Evolutionary conservation across 2,113 vertebrate species (phyloP).

Genomic region (Gila orcuttii): DNA sequence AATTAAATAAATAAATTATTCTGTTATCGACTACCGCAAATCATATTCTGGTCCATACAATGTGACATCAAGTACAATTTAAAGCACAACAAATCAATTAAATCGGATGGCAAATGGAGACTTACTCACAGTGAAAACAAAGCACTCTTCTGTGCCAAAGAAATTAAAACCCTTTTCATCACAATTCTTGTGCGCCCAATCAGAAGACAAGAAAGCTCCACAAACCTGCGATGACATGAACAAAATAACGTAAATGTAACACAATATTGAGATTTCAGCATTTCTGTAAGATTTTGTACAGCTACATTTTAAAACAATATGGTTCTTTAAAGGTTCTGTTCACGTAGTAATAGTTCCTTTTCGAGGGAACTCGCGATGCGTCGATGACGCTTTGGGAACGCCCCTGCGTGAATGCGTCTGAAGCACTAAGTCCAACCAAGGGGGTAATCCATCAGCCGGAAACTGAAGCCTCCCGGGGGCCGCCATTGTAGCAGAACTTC

Average conservation of each 20-base stretch:
- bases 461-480: no score
- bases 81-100: background rate
- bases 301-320: no score
- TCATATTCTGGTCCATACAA: background rate
- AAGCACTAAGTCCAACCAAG: no score
- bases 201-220: conserved; percentile 83
- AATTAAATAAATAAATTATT: background rate
- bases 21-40: background rate
- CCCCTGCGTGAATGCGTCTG: no score
- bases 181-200: conserved; percentile 76
- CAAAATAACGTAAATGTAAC: background rate
- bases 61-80: background rate
- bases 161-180: conserved; percentile 66
- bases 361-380: no score
- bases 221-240: conserved; percentile 74
- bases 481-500: no score
- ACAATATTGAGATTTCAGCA: background rate
- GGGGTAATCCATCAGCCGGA: no score
- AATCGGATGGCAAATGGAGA: conserved; percentile 9
- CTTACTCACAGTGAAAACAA: conserved; percentile 86
- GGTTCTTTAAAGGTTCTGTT: no score
- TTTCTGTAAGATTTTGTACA: background rate
- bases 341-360: no score
- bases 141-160: conserved; percentile 87
- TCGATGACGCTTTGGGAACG: no score